A percentile compares a stretch with the other conserved stretches of the same genome.
phyloP scores from a whole-genome alignment of 2,113 vertebrate species.

The Callorhinus ursinus region DNA sequence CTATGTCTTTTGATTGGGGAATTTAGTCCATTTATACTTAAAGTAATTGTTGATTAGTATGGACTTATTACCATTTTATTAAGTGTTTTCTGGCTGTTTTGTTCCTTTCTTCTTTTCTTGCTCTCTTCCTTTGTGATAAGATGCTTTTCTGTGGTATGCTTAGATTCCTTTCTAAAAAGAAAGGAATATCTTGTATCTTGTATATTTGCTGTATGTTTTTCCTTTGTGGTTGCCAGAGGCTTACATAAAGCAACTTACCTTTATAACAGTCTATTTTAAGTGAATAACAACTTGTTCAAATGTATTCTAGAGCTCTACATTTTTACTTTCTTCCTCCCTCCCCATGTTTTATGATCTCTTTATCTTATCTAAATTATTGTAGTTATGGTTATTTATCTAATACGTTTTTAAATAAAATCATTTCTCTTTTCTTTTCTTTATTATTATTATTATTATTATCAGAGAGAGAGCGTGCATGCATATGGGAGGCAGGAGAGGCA shows the following conservation, averaged over 20 bases:
- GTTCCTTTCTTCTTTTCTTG: background rate
- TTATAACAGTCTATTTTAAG: background rate
- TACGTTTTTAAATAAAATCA: background rate
- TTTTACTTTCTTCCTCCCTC: background rate
- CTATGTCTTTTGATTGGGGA: background rate
- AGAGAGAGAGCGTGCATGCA: background rate
- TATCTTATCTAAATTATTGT: background rate
- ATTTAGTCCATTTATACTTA: background rate
- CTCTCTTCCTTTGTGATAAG: background rate
- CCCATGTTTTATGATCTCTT: background rate
- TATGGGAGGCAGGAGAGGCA: background rate
- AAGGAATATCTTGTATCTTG: background rate
- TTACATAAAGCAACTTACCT: background rate
- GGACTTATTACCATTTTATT: background rate
- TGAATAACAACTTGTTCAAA: background rate
- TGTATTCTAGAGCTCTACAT: background rate
- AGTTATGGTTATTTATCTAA: background rate
- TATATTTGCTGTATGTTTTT: background rate
- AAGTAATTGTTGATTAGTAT: background rate
- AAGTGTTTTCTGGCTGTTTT: background rate
- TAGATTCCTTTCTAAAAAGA: background rate
- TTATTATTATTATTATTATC: background rate
- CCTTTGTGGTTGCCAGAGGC: background rate
- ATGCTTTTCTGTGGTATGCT: background rate
- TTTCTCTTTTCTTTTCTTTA: background rate